Percentiles rank a stretch among this genome's conserved stretches.
These are phyloP conservation scores for Esox lucius DNA, from an alignment of 2,797 vertebrate genomes.

Conservation along the genomic window DNA sequence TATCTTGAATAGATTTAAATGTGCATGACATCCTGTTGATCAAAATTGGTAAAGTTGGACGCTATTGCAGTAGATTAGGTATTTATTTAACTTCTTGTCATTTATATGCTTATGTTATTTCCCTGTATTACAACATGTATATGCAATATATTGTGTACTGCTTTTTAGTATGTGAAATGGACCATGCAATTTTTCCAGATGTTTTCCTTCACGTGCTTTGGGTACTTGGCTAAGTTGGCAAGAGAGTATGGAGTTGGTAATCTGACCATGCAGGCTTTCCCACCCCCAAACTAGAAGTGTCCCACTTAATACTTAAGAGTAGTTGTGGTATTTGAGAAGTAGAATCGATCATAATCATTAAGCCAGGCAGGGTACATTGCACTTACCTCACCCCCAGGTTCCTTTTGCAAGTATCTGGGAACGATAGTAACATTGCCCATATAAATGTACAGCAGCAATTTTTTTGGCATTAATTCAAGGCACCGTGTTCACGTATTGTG, in stretches of 20 bases:
- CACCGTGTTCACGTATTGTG: neutral
- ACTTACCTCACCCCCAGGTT: neutral
- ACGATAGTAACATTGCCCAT: neutral
- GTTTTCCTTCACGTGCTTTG: neutral
- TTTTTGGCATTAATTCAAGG: neutral
- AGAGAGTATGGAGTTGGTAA: neutral
- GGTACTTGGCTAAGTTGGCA: neutral
- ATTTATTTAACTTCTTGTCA: neutral
- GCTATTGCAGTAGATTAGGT: neutral
- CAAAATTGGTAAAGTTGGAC: neutral
- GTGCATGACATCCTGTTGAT: neutral
- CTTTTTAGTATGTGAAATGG: neutral
- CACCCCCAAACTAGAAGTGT: neutral
- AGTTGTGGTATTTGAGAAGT: neutral
- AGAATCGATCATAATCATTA: neutral
- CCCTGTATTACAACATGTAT: neutral
- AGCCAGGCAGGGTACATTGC: neutral
- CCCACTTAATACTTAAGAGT: neutral
- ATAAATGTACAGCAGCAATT: neutral
- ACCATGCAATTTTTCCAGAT: neutral
- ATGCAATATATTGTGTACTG: neutral
- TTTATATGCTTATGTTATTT: slow-evolving; percentile 1
- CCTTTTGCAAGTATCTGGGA: no score
- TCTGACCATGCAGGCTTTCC: neutral
- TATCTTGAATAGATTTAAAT: neutral